phyloP scores from a whole-genome alignment of 1,140 invertebrate species.

The Drosophila paulistorum region DNA sequence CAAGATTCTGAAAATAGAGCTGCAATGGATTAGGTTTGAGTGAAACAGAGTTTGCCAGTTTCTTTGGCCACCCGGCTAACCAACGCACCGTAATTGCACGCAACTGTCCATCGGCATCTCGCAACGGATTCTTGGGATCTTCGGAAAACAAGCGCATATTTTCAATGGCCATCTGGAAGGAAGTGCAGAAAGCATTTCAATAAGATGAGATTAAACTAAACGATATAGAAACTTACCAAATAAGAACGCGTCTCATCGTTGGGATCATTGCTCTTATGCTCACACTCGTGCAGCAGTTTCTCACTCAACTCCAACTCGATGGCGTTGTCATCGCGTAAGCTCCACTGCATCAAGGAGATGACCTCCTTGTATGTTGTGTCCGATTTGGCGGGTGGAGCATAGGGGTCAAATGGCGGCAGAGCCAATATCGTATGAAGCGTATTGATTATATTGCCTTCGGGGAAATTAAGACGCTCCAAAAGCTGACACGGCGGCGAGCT shows the following conservation, averaged over 20 bases:
- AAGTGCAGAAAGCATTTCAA: too few relatives aligned
- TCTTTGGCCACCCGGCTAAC: background rate
- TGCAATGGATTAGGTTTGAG: constrained; percentile 66
- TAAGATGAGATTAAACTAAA: background rate
- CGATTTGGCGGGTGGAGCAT: constrained; percentile 67
- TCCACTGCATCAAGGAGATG: constrained; percentile 73
- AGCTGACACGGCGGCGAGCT: constrained; percentile 60
- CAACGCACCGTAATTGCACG: constrained; percentile 76
- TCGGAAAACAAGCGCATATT: constrained; percentile 72
- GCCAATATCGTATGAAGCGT: constrained; percentile 75
- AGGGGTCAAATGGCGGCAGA: constrained; percentile 74
- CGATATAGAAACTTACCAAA: constrained; percentile 45
- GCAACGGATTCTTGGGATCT: constrained; percentile 70
- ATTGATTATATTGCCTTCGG: constrained; percentile 71
- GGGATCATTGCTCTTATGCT: constrained; percentile 51
- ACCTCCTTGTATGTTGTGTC: constrained; percentile 72
- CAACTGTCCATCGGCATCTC: constrained; percentile 67
- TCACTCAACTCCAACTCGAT: constrained; percentile 73
- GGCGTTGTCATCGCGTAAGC: constrained; percentile 73
- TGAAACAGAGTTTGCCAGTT: background rate
- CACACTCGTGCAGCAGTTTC: constrained; percentile 66
- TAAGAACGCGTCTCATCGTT: constrained; percentile 70
- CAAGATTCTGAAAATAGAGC: constrained; percentile 80
- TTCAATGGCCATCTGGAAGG: constrained; percentile 66
- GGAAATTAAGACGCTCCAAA: constrained; percentile 66